Base-by-base conservation (phyloP, 2,113 vertebrate genomes). In the Xenopus borealis region DNA sequence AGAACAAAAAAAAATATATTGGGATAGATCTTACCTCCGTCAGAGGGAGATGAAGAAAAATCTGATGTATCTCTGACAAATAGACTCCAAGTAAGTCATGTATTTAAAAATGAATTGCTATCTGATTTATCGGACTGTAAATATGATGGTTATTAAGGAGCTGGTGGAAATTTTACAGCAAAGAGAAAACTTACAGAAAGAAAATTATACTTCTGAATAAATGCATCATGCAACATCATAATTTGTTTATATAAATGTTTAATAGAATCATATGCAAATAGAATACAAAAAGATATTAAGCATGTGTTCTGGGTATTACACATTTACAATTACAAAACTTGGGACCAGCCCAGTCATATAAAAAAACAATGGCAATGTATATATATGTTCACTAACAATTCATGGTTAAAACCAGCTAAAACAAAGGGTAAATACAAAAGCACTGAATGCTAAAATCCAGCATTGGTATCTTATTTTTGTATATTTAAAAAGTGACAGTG, bases 281-380 rank as follows among this genome's bases (percentile, higher is more conserved):
- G 12, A 50, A 66, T 53, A 64, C 18, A 69, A 55, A 27, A 69
- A 16, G 62, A 69, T 63, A 77, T 64, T 77, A 30, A 64, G 63
- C 57, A 75, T 75, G 69, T 52, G 59, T 76, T 77, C 74, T 57
- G 18, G 46, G 46, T 69, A 52, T 70, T 77, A 77, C 63, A 70
- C 67, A 77, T 62, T 77, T 53, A 11, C 17, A 70, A 17, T 80
- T 52, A 76, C 71, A 78, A 81, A 78, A 1, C 81, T 80, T 89
- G 90, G 91, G 89, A 85, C 91, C 91, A 90, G 91, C 91, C 91
- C 91, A 91, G 75, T 81, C 58, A 69, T 82, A 88, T 78, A 27
- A 83, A 81, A 86, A 72, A 72, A 81, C 47, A 81, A 27, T 44
- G 47, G 14, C 47, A 72, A 72, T 79, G 19, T 50, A 13, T 50